Percentiles rank a stretch among this genome's conserved stretches.
phyloP scores from a whole-genome alignment of 2,113 vertebrate species.

The Rhizomys pruinosus region DNA sequence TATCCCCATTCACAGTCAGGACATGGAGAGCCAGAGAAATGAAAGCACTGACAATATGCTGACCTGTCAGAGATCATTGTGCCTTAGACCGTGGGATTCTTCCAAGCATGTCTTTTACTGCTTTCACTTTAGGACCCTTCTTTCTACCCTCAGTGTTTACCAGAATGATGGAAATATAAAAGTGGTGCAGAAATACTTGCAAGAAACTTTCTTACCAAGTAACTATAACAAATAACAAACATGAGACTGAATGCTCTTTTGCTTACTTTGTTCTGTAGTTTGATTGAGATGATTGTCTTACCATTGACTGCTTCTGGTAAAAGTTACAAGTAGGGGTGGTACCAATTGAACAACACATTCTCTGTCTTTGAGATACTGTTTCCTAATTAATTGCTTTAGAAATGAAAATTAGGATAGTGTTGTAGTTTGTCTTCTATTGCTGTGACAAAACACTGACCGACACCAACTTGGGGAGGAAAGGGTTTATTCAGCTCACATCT shows the following conservation, averaged over 20 bases:
- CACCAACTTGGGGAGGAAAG: no score
- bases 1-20: not conserved
- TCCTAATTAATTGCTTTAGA: conserved; percentile 58
- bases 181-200: not conserved
- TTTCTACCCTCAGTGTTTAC: not conserved
- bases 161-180: not conserved
- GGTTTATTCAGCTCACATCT: no score
- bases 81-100: not conserved
- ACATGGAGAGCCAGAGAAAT: conserved; percentile 1
- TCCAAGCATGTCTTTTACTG: not conserved
- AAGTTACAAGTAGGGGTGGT: conserved; percentile 14
- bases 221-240: not conserved
- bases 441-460: no score
- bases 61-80: not conserved
- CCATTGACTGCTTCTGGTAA: not conserved
- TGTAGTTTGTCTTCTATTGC: no score
- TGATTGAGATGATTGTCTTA: not conserved
- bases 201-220: not conserved
- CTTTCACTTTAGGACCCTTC: not conserved
- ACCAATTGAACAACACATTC: not conserved
- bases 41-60: not conserved
- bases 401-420: conserved; percentile 50
- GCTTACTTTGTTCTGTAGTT: conserved; percentile 6
- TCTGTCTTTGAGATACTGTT: conserved; percentile 1
- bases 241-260: not conserved